Evolutionary conservation across 1,140 invertebrate genomes (phyloP), one percentile per base, ranked within the genome.

Genomic region (Pentalonia nigronervosa): DNA sequence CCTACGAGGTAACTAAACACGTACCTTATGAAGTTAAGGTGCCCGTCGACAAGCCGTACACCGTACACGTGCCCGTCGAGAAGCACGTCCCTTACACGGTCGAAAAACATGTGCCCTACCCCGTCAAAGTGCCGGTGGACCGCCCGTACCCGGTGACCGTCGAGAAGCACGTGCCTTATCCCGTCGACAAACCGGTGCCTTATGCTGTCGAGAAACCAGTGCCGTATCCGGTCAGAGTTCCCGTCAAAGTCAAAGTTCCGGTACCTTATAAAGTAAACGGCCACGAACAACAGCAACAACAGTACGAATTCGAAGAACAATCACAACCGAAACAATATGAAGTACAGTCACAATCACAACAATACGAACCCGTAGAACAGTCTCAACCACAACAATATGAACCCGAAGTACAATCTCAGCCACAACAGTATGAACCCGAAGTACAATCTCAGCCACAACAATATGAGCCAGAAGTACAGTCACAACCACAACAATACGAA

Each of bases 1-100:
- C 97, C 1, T 97, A 97, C 93, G 97, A 97, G 50, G 97, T 97
- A 0, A 97, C 97, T 94, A 97, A 97, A 94, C 96, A 96, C 90
- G 96, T 97, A 11, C 97, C 97, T 2, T 97, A 97, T 90, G 96
- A 96, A 88, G 96, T 97, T 4, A 96, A 97, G 94, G 94, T 94
- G 23, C 94, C 94, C 48, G 93, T 94, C 9, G 94, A 94, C 50
- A 91, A 93, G 41, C 97, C 95, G 81, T 95, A 96, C 41, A 97
- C 97, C 25, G 94, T 94, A 1, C 91, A 94, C 90, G 96, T 97
- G 2, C 95, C 96, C 0, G 96, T 97, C 0, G 96, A 97, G 94
- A 97, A 97, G 94, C 96, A 96, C 94, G 95, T 97, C 93, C 96
- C 96, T 94, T 96, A 96, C 95, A 96, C 96, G 53, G 94, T 95